Base-by-base conservation (phyloP, 2,113 vertebrate genomes). In the Strix aluco region DNA sequence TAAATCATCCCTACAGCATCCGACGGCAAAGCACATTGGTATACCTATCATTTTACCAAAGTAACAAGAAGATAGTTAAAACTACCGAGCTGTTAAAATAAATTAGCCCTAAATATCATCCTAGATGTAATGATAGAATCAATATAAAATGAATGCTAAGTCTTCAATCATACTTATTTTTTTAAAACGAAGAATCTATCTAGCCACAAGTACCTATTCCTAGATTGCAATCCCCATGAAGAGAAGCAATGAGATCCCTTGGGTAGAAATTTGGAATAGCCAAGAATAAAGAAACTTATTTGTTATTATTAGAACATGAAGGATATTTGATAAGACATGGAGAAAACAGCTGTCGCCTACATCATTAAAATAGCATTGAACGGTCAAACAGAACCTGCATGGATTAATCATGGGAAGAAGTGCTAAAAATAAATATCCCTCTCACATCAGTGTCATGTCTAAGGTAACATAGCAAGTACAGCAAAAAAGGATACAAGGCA, bases 331-430 rank as follows among this genome's bases (percentile, higher is more conserved):
- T 92, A 96, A 95, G 94, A 92, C 86, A 78, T 49, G 46, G 38
- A 83, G 86, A 88, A 95, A 96, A 94, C 95, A 97, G 95, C 95
- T 96, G 96, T 82, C 90, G 69, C 51, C 63, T 66, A 38, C 67
- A 86, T 81, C 82, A 66, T 86, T 88, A 86, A 96, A 94, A 92
- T 22, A 88, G 85, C 18, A 22, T 1, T 70, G 92, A 95, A 93
- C 6, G 0, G 5, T 85, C 85, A 88, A 86, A 79, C 67, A 96
- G 85, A 93, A 94, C 46, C 74, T 94, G 55, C 67, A 77, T 2
- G 10, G 93, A 82, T 83, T 93, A 86, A 88, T 26, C 90, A 96
- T 8, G 67, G 90, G 90, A 94, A 95, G 71, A 86, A 88, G 46
- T 1, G 20, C 72, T 96, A 88, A 96, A 95, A 96, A 95, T 88